Conservation (phyloP, 1,140 invertebrate genomes). For the Diabrotica virgifera region DNA sequence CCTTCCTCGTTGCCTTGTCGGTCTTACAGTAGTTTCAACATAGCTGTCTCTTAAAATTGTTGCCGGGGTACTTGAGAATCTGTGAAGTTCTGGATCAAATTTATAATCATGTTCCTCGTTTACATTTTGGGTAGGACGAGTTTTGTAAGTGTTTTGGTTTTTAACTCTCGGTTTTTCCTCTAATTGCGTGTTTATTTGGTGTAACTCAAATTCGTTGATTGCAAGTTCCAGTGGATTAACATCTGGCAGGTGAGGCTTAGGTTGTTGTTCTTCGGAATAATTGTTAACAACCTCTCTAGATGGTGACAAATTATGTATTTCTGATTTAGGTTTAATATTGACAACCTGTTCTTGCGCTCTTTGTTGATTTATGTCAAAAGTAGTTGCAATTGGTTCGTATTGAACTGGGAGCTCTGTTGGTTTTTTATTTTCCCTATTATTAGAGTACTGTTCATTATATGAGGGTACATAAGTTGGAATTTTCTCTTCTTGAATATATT, state of each 20-base stretch:
- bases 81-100: conserved; percentile 11
- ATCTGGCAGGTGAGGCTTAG: conserved; percentile 12
- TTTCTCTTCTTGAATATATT: not conserved
- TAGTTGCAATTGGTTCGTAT: conserved; percentile 8
- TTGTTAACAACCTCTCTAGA: not conserved
- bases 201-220: conserved; percentile 40
- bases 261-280: not conserved
- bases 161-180: conserved; percentile 26
- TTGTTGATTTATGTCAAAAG: not conserved
- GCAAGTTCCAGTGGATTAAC: conserved; percentile 33
- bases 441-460: not conserved
- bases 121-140: not conserved
- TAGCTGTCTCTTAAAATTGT: conserved; percentile 15
- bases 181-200: conserved; percentile 39
- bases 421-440: not conserved
- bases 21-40: conserved; percentile 15
- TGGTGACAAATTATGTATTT: not conserved
- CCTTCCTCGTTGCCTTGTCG: conserved; percentile 21
- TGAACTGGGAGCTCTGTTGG: not conserved
- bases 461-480: not conserved
- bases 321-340: not conserved
- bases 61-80: conserved; percentile 18
- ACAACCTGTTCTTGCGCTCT: not conserved
- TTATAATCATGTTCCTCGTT: conserved; percentile 6
- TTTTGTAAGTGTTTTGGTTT: conserved; percentile 14